These are phyloP conservation scores for Chelonia mydas DNA, from an alignment of 2,797 vertebrate species.

Conservation along the genomic window DNA sequence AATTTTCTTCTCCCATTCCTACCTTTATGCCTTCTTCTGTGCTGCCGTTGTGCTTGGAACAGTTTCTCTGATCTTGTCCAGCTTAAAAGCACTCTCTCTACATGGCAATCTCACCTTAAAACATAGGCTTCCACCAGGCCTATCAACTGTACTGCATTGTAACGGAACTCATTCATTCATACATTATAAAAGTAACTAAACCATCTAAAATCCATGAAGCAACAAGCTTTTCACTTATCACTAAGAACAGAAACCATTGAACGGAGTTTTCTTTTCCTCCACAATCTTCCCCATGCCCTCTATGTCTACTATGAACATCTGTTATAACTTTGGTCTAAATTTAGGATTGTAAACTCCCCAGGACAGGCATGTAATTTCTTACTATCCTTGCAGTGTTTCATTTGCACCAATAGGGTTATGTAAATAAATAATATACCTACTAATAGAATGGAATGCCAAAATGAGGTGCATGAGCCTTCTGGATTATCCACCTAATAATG, in stretches of 20 bases:
- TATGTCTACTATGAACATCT: background rate
- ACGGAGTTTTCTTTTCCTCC: background rate
- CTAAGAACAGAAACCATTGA: conserved; percentile 3
- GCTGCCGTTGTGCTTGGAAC: background rate
- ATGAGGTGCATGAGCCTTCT: conserved; percentile 34
- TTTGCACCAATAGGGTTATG: background rate
- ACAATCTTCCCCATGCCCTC: background rate
- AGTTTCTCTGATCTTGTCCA: fast-evolving
- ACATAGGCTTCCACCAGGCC: background rate
- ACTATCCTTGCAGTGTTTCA: background rate
- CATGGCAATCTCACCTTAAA: background rate
- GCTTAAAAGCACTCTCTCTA: background rate
- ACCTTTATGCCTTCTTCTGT: too few relatives aligned
- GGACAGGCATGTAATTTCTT: background rate
- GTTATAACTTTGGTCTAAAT: background rate
- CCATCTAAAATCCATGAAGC: background rate
- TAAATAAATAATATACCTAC: background rate
- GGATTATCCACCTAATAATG: conserved; percentile 18
- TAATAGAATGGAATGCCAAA: background rate
- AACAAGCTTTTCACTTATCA: background rate
- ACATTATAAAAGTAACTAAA: background rate
- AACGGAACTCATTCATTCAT: conserved; percentile 8
- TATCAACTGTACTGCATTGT: background rate
- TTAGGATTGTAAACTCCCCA: background rate
- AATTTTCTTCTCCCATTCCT: too few relatives aligned